These are phyloP conservation scores for Sardina pilchardus DNA, from an alignment of 2,113 vertebrate genomes.

Conservation along the genomic window DNA sequence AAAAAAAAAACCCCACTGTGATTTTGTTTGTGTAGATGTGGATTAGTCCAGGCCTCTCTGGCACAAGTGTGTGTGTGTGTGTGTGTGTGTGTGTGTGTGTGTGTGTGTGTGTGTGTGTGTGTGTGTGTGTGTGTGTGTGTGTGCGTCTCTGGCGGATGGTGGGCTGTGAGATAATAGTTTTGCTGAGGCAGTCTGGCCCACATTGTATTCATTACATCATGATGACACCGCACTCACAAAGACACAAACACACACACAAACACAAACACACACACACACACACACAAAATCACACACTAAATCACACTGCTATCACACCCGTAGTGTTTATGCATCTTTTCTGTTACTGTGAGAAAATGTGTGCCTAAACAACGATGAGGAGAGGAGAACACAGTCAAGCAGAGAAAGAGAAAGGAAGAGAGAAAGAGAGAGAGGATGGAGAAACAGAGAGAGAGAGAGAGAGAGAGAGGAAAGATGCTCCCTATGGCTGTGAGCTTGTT, in stretches of 20 bases:
- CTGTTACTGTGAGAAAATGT: no score
- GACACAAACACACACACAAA: neutral
- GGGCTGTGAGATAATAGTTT: constrained; percentile 6
- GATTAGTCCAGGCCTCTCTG: neutral
- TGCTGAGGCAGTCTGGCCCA: constrained; percentile 16
- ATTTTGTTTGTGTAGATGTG: neutral
- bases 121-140: neutral
- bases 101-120: neutral
- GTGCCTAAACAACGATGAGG: no score
- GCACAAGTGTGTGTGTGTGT: neutral
- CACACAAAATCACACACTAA: neutral
- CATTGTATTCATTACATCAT: neutral
- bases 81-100: neutral
- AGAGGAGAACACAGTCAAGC: no score
- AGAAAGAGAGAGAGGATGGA: no score
- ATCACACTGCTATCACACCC: no score
- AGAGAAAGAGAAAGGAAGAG: no score
- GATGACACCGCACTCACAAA: neutral
- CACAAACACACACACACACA: neutral
- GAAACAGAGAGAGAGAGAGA: no score
- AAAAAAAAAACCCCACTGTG: neutral
- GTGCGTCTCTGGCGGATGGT: neutral
- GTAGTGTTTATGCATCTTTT: no score
- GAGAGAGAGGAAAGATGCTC: no score
- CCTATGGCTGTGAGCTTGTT: no score